Percentiles rank a stretch among this genome's conserved stretches.
phyloP scores from a whole-genome alignment of 2,113 vertebrate species.

The Pseudorasbora parva region DNA sequence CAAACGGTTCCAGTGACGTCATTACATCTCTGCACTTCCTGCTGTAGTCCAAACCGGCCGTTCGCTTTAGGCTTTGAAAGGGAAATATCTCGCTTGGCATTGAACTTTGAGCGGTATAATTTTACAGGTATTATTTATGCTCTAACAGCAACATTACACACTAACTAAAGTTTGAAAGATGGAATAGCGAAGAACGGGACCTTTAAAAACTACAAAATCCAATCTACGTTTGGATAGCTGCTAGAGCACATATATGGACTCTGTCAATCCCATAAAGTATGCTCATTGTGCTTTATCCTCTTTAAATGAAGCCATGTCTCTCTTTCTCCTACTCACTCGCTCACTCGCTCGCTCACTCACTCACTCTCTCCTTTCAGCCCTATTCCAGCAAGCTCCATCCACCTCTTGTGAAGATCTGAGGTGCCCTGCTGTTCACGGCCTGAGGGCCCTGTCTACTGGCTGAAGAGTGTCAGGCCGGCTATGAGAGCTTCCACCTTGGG shows the following conservation, averaged over 20 bases:
- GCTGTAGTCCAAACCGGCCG: too few species aligned
- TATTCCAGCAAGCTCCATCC: background rate
- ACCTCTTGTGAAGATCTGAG: slow-evolving; percentile 17
- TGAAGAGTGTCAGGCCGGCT: slow-evolving; percentile 18
- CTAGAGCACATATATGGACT: background rate
- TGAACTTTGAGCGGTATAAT: too few species aligned
- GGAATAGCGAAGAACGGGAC: too few species aligned
- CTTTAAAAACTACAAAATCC: too few species aligned
- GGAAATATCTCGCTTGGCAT: too few species aligned
- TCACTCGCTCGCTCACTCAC: background rate
- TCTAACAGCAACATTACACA: too few species aligned
- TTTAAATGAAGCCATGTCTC: background rate
- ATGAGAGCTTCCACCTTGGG: slow-evolving; percentile 35
- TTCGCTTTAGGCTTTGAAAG: too few species aligned
- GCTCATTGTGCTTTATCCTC: background rate
- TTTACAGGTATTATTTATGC: too few species aligned
- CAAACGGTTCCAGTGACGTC: too few species aligned
- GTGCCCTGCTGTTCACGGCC: slow-evolving; percentile 34
- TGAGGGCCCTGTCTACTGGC: slow-evolving; percentile 15
- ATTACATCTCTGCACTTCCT: too few species aligned
- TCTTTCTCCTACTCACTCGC: background rate
- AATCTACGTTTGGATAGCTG: too few species aligned
- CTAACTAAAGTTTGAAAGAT: too few species aligned
- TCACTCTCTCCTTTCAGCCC: background rate
- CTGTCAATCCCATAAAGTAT: background rate